Conservation (phyloP, 2,797 vertebrate genomes). For the Tenualosa ilisha region DNA sequence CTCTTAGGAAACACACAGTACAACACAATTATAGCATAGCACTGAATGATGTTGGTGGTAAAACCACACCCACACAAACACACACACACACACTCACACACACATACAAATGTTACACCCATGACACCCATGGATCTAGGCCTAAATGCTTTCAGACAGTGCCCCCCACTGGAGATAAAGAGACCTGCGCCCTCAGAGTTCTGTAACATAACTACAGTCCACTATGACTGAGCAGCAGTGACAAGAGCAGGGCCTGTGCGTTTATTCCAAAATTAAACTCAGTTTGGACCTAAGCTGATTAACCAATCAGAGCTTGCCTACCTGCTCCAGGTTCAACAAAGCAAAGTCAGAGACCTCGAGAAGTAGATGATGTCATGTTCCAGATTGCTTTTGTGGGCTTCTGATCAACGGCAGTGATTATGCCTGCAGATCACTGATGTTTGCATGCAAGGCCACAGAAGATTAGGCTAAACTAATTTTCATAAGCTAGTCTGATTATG, state of each 20-base stretch:
- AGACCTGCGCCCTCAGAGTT: slow-evolving; percentile 11
- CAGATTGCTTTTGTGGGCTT: background rate
- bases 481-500: slow-evolving; percentile 1
- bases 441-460: background rate
- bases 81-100: background rate
- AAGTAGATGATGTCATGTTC: too few species aligned
- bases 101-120: background rate
- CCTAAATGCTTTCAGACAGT: slow-evolving; percentile 39
- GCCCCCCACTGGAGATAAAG: slow-evolving; percentile 43
- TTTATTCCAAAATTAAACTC: background rate
- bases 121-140: background rate
- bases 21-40: background rate
- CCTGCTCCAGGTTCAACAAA: background rate
- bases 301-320: background rate
- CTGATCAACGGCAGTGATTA: background rate
- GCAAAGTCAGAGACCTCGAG: background rate
- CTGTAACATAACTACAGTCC: background rate
- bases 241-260: background rate
- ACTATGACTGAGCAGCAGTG: background rate
- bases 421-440: background rate
- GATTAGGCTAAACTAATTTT: background rate
- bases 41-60: background rate
- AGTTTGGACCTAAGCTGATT: background rate
- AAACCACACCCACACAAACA: too few species aligned
- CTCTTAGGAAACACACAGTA: too few species aligned